These are phyloP conservation scores for Presbytis comata DNA, from an alignment of 2,797 vertebrate genomes.

Conservation along the genomic window DNA sequence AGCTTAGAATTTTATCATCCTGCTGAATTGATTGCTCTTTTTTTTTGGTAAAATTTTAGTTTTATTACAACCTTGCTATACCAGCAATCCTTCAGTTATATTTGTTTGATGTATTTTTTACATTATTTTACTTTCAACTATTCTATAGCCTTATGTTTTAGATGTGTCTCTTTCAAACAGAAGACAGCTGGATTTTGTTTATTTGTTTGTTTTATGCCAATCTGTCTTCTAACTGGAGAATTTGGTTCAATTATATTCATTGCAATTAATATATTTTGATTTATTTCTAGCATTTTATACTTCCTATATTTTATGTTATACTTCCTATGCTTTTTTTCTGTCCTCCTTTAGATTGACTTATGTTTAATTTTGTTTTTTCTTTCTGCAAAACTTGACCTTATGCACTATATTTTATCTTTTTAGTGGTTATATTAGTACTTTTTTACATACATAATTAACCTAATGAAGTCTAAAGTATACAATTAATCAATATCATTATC, in stretches of 20 bases:
- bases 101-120: neutral
- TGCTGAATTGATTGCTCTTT: neutral
- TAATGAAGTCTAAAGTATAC: constrained; percentile 2
- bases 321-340: neutral
- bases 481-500: neutral
- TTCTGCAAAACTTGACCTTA: neutral
- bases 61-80: neutral
- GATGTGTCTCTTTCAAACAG: neutral
- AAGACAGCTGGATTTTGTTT: neutral
- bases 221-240: neutral
- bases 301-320: neutral
- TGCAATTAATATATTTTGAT: neutral
- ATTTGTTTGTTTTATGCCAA: neutral
- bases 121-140: neutral
- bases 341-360: neutral
- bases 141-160: neutral
- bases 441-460: neutral
- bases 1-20: neutral
- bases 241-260: constrained; percentile 8
- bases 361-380: constrained; percentile 8
- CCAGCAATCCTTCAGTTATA: neutral
- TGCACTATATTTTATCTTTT: neutral
- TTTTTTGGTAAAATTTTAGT: neutral
- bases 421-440: neutral
- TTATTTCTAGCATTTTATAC: neutral